Evolutionary conservation across 2,888 invertebrate genomes (phyloP).

Genomic region (Synanthedon andrenaeformis): DNA sequence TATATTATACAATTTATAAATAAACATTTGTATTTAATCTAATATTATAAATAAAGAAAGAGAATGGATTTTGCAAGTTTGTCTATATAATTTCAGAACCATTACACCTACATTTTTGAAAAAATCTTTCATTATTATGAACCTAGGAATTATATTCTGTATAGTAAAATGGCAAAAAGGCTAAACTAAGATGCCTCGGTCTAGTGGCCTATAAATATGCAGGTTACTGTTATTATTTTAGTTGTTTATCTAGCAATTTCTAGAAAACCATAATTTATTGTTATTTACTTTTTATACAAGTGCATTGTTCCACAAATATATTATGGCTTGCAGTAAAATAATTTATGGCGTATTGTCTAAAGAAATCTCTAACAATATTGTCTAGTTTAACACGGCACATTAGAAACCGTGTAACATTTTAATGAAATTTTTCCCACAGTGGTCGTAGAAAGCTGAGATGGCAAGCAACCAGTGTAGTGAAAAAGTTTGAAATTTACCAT

Average conservation of each 20-base stretch:
- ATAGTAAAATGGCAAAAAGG: too few relatives aligned
- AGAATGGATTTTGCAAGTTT: too few relatives aligned
- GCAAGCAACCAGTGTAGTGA: not conserved
- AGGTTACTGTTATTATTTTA: too few relatives aligned
- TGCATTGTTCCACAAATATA: not conserved
- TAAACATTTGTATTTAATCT: too few relatives aligned
- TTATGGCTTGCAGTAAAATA: conserved; percentile 1
- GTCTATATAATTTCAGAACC: too few relatives aligned
- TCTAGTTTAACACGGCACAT: not conserved
- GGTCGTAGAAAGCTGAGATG: not conserved
- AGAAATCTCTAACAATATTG: not conserved
- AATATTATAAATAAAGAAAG: too few relatives aligned
- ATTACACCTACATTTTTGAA: too few relatives aligned
- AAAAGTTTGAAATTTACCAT: not conserved
- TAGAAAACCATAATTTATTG: not conserved
- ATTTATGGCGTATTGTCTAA: conserved; percentile 2
- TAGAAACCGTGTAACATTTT: not conserved
- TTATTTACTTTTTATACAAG: not conserved
- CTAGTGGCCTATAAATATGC: too few relatives aligned
- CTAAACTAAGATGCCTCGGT: too few relatives aligned
- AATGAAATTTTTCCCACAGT: not conserved
- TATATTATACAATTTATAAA: too few relatives aligned
- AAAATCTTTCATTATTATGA: too few relatives aligned
- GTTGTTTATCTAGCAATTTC: conserved; percentile 5
- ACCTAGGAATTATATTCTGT: too few relatives aligned